A percentile compares a stretch with the other conserved stretches of the same genome.
phyloP scores from a whole-genome alignment of 2,888 invertebrate species.

The Andrena haemorrhoa region DNA sequence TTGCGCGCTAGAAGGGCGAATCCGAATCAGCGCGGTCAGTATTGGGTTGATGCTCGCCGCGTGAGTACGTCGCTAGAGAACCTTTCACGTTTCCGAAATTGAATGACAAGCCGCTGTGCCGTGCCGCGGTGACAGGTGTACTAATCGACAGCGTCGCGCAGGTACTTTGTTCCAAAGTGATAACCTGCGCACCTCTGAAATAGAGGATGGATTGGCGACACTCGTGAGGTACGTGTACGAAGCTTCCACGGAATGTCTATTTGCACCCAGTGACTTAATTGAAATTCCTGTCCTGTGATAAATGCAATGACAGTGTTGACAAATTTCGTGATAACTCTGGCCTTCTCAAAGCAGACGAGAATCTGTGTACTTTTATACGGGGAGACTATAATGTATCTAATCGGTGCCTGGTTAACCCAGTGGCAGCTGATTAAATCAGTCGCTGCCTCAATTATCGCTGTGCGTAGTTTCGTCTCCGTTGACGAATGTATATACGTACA shows the following conservation, averaged over 20 bases:
- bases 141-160: neutral
- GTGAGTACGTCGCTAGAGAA: neutral
- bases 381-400: neutral
- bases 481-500: neutral
- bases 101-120: neutral
- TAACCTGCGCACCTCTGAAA: neutral
- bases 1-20: neutral
- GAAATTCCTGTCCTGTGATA: neutral
- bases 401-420: neutral
- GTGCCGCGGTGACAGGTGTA: neutral
- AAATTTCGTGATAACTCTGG: neutral
- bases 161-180: neutral
- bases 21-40: slow-evolving; percentile 21
- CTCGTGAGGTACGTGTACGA: neutral
- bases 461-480: neutral
- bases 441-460: neutral
- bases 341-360: neutral
- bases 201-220: neutral
- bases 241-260: neutral
- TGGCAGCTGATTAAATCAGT: neutral
- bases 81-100: neutral
- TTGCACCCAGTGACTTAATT: neutral
- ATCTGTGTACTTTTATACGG: neutral
- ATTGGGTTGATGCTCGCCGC: slow-evolving; percentile 4
- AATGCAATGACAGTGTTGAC: neutral